Base-by-base conservation (phyloP, 2,888 invertebrate genomes). In the Alviniconcha strummeri region DNA sequence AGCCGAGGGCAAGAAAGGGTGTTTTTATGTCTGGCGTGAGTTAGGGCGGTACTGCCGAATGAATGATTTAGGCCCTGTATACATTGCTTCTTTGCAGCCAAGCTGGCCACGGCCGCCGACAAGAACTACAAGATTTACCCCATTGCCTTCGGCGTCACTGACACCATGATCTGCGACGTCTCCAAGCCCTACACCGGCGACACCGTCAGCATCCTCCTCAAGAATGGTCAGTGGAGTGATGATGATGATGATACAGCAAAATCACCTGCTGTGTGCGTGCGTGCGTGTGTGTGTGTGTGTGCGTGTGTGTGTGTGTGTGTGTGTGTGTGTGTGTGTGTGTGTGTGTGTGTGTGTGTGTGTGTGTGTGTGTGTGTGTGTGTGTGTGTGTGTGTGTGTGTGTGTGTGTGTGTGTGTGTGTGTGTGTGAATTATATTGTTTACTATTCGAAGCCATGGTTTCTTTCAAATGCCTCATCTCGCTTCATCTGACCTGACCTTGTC, bases 101-200 rank as follows among this genome's bases (percentile, higher is more conserved):
- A 88, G 74, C 82, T 88, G 55, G 54, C 84, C 13, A 87, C 88
- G 36, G 89, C 90, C 0, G 86, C 85, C 19, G 77, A 88, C 81
- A 87, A 86, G 71, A 80, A 89, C 19, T 86, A 89, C 56, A 86
- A 89, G 82, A 87, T 90, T 71, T 86, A 84, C 52, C 87, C 89
- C 11, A 79, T 85, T 1, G 83, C 85, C 1, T 84, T 85, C 36
- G 36, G 85, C 4, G 82, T 86, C 5, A 79, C 85, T 0, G 57
- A 85, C 5, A 80, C 85, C 9, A 84, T 85, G 11, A 83, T 89
- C 19, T 90, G 90, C 83, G 88, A 89, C 15, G 85, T 81, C 17
- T 81, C 81, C 4, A 36, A 0, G 0, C 69, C 55, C 52, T 83
- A 80, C 60, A 64, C 52, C 57, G 77, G 56, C 8, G 80, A 72